Evolutionary conservation across 2,888 invertebrate species (phyloP).

Genomic region (Tetheella fluctuosa): DNA sequence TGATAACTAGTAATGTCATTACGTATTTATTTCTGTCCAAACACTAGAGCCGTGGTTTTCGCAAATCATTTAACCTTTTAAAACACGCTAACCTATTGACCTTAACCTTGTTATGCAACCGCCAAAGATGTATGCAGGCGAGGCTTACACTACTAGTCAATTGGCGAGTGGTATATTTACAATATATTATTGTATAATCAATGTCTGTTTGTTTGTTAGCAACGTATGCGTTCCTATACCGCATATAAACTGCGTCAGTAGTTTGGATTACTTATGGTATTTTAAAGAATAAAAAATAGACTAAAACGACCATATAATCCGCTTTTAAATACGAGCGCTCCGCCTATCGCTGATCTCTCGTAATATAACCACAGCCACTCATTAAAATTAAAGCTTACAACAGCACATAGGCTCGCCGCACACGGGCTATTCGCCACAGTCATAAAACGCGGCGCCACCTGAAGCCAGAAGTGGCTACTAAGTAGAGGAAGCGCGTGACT

Average conservation of each 20-base stretch:
- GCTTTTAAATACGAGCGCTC: neutral
- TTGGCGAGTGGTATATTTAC: neutral
- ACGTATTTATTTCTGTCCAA: neutral
- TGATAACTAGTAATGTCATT: neutral
- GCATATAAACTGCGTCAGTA: too few species aligned
- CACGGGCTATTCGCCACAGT: too few species aligned
- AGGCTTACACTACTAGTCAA: neutral
- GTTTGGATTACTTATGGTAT: too few species aligned
- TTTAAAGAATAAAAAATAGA: too few species aligned
- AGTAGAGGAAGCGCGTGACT: too few species aligned
- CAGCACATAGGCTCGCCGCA: too few species aligned
- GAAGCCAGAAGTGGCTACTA: too few species aligned
- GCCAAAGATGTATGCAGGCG: neutral
- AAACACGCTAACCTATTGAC: constrained; percentile 43
- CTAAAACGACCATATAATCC: too few species aligned
- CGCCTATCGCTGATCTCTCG: neutral
- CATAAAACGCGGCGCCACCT: too few species aligned
- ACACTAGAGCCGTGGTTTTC: constrained; percentile 28
- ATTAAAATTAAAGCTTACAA: neutral
- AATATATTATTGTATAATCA: too few species aligned
- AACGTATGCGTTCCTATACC: too few species aligned
- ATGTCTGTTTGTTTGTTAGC: too few species aligned
- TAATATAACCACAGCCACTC: neutral
- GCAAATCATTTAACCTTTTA: constrained; percentile 50
- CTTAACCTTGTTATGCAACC: constrained; percentile 68